Conservation (phyloP, 2,888 invertebrate genomes). For the Cryptophagus acutangulus region DNA sequence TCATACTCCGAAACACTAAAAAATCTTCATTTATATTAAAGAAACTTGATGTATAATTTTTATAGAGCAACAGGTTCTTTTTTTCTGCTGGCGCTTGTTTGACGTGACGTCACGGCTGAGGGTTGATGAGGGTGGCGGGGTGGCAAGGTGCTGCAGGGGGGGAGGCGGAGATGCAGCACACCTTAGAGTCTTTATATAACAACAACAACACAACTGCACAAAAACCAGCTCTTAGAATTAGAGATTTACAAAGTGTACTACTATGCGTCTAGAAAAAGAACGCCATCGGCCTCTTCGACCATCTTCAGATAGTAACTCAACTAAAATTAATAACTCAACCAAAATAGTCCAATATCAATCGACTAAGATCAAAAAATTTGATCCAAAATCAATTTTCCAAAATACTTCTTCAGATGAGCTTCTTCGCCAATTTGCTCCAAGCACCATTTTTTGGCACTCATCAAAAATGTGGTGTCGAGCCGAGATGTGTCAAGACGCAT, state of each 20-base stretch:
- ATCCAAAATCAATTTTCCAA: conserved; percentile 4
- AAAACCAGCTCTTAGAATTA: conserved; percentile 43
- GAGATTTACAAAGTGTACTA: conserved; percentile 45
- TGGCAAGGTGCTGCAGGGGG: conserved; percentile 22
- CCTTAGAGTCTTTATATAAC: no score
- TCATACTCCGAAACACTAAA: no score
- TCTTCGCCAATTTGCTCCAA: neutral
- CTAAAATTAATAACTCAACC: no score
- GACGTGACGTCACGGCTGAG: conserved; percentile 6
- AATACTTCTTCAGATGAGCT: neutral
- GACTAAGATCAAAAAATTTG: no score
- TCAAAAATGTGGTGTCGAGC: no score
- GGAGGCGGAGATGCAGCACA: conserved; percentile 14
- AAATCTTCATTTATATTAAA: no score
- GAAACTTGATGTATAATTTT: conserved; percentile 9
- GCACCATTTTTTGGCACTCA: no score
- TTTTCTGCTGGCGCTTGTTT: conserved; percentile 11
- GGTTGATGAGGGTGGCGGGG: conserved; percentile 24
- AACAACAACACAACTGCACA: conserved; percentile 41
- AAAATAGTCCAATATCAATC: no score
- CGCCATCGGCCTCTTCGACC: no score
- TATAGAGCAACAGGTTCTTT: conserved; percentile 10
- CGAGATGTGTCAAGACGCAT: conserved; percentile 33
- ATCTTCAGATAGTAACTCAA: no score
- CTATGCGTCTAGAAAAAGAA: conserved; percentile 36